A percentile compares a stretch with the other conserved stretches of the same genome.
Evolutionary conservation across 2,797 vertebrate genomes (phyloP).

Genomic region (Coreius guichenoti): DNA sequence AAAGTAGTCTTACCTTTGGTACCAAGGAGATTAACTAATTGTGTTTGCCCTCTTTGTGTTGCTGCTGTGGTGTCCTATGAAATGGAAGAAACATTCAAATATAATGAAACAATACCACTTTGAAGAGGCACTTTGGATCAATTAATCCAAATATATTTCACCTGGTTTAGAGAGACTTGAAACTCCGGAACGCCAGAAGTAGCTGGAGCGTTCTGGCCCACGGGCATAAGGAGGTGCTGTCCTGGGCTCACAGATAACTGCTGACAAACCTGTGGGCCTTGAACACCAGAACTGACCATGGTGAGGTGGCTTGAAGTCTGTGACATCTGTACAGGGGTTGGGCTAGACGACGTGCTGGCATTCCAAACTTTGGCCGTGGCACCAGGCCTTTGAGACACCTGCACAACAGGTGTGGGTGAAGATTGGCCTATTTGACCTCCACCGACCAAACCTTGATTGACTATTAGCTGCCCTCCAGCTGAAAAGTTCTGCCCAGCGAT

Average conservation of each 20-base stretch:
- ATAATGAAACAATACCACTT: background rate
- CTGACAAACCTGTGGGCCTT: conserved; percentile 70
- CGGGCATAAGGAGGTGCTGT: conserved; percentile 88
- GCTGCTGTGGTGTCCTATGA: conserved; percentile 71
- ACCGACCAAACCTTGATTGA: conserved; percentile 88
- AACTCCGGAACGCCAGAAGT: conserved; percentile 68
- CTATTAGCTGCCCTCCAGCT: conserved; percentile 87
- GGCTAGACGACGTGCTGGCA: conserved; percentile 76
- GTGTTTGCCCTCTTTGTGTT: conserved; percentile 80
- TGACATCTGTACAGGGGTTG: conserved; percentile 75
- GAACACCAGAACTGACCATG: conserved; percentile 82
- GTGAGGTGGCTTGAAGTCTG: conserved; percentile 82
- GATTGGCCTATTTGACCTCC: conserved; percentile 87
- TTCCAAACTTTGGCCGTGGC: conserved; percentile 67
- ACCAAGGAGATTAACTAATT: conserved; percentile 83
- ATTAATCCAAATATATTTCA: conserved; percentile 38
- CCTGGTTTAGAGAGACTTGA: conserved; percentile 63
- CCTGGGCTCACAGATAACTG: conserved; percentile 80
- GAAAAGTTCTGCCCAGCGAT: conserved; percentile 90
- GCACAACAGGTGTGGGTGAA: conserved; percentile 75
- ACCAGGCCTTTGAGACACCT: conserved; percentile 56
- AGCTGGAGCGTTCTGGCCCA: conserved; percentile 80
- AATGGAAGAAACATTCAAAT: conserved; percentile 22
- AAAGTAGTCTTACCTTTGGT: conserved; percentile 62
- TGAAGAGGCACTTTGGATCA: background rate